A percentile compares a stretch with the other conserved stretches of the same genome.
Conservation (phyloP, 2,888 invertebrate genomes). For the Tachina fera region DNA sequence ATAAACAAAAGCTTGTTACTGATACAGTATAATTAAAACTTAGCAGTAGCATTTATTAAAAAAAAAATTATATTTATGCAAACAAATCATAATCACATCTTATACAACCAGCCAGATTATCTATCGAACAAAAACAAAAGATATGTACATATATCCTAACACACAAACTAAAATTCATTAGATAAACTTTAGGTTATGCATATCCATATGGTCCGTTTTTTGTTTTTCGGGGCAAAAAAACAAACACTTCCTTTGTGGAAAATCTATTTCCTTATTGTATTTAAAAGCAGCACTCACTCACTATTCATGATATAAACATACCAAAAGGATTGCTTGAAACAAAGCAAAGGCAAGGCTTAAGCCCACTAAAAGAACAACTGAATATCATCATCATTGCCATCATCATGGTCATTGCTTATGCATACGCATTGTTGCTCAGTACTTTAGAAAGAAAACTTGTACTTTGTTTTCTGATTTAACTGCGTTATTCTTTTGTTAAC, state of each 20-base stretch:
- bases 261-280: conserved; percentile 25
- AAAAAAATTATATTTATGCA: background rate
- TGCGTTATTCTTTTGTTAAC: conserved; percentile 7
- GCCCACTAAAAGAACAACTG: conserved; percentile 38
- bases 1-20: no score
- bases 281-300: conserved; percentile 21
- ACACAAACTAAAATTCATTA: background rate
- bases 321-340: conserved; percentile 31
- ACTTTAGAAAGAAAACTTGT: conserved; percentile 40
- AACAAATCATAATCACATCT: background rate
- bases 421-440: conserved; percentile 60
- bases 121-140: background rate
- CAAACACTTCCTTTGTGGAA: conserved; percentile 12
- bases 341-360: conserved; percentile 36
- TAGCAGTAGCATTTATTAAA: background rate
- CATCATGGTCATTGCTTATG: conserved; percentile 62
- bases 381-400: conserved; percentile 29
- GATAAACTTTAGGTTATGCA: conserved; percentile 3
- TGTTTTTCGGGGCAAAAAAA: background rate
- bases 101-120: background rate
- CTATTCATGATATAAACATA: conserved; percentile 20
- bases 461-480: conserved; percentile 58
- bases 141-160: background rate
- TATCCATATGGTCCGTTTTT: background rate
- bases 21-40: no score